Evolutionary conservation across 2,113 vertebrate genomes (phyloP).

Genomic region (Craseonycteris thonglongyai): DNA sequence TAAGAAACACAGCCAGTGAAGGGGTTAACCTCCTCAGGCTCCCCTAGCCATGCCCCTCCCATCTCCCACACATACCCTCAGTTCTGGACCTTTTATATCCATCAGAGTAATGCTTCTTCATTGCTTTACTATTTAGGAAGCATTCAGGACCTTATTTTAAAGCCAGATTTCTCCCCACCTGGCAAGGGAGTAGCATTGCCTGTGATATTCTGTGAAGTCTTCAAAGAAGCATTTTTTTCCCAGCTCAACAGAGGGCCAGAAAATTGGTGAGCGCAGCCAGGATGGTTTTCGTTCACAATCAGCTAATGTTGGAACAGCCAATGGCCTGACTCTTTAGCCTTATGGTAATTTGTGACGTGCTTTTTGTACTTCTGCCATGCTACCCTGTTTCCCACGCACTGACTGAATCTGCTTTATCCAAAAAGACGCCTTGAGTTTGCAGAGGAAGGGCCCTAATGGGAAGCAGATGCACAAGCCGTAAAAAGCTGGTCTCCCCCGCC

Average conservation of each 20-base stretch:
- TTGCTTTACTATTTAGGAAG: not conserved
- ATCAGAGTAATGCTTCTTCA: not conserved
- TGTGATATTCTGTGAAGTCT: constrained; percentile 28
- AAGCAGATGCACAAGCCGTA: not conserved
- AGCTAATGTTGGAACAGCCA: constrained; percentile 23
- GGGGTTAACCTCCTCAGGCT: not conserved
- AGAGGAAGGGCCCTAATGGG: not conserved
- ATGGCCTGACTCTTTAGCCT: constrained; percentile 49
- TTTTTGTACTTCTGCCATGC: constrained; percentile 12
- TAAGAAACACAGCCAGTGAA: not conserved
- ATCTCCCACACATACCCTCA: not conserved
- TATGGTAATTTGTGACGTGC: constrained; percentile 18
- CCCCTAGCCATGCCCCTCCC: not conserved
- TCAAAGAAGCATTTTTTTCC: not conserved
- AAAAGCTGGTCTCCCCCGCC: not conserved
- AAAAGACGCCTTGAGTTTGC: not conserved
- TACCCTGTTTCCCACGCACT: constrained; percentile 29
- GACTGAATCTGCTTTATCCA: not conserved
- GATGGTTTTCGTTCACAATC: constrained; percentile 52
- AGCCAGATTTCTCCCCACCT: constrained; percentile 45
- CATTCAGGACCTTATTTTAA: constrained; percentile 29
- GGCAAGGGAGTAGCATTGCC: not conserved
- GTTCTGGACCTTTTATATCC: not conserved
- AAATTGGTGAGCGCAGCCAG: constrained; percentile 45
- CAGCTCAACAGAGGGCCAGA: constrained; percentile 32